Percentiles rank a stretch among this genome's conserved stretches.
phyloP scores from a whole-genome alignment of 2,888 invertebrate species.

The Carpatolechia fugitivella region DNA sequence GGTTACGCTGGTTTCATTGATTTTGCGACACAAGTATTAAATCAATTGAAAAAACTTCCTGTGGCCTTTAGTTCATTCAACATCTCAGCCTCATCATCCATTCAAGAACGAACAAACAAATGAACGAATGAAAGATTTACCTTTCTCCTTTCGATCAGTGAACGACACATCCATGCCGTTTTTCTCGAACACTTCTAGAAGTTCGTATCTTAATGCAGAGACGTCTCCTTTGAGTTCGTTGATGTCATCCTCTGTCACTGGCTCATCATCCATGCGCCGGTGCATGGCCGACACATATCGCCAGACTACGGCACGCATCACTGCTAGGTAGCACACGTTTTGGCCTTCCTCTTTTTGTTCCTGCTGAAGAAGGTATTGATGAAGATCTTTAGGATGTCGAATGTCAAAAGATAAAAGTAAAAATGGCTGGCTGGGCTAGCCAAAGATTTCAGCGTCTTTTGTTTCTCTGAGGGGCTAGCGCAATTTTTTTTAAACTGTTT shows the following conservation, averaged over 20 bases:
- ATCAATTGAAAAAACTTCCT: too few relatives aligned
- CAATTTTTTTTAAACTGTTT: too few relatives aligned
- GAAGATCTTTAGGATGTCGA: too few relatives aligned
- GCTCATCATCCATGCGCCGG: constrained; percentile 88
- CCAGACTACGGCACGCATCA: constrained; percentile 95
- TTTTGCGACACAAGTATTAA: too few relatives aligned
- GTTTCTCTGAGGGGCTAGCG: too few relatives aligned
- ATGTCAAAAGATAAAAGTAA: too few relatives aligned
- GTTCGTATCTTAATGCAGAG: constrained; percentile 93
- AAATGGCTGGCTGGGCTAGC: too few relatives aligned
- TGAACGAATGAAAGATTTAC: constrained; percentile 58
- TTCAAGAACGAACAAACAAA: too few relatives aligned
- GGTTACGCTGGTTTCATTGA: too few relatives aligned
- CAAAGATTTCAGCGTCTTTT: too few relatives aligned
- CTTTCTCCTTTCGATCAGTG: constrained; percentile 85
- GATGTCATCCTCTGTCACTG: constrained; percentile 94
- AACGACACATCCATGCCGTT: constrained; percentile 92
- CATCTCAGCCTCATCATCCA: too few relatives aligned
- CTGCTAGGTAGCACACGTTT: constrained; percentile 86
- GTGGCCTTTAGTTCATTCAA: too few relatives aligned
- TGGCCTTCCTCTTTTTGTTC: constrained; percentile 82
- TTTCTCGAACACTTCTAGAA: constrained; percentile 91
- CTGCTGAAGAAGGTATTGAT: constrained; percentile 35
- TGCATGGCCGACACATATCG: constrained; percentile 94
- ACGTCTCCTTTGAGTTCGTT: constrained; percentile 97